phyloP scores from a whole-genome alignment of 2,888 invertebrate species.

The Xestia rhomboidea region DNA sequence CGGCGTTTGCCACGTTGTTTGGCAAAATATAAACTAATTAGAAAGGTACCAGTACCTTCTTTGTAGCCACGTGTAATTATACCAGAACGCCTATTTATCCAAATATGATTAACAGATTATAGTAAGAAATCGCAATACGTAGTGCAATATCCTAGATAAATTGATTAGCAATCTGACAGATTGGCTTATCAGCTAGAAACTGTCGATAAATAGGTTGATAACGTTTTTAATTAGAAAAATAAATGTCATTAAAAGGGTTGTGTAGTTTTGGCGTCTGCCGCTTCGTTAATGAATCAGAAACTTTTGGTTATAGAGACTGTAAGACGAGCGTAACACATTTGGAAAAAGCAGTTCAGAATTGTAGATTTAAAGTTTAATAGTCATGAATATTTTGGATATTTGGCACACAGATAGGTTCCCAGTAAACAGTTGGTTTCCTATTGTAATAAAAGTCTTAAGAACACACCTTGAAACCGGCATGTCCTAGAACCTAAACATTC shows the following conservation, averaged over 20 bases:
- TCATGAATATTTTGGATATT: background rate
- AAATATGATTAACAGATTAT: conserved; percentile 18
- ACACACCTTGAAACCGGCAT: background rate
- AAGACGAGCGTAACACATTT: background rate
- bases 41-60: background rate
- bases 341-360: background rate
- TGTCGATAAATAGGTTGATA: conserved; percentile 32
- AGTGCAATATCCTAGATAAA: conserved; percentile 34
- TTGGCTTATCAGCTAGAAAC: conserved; percentile 18
- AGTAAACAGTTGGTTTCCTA: background rate
- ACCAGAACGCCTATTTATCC: background rate
- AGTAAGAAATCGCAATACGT: conserved; percentile 14
- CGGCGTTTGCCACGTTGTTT: too few relatives aligned
- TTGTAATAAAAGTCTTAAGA: background rate
- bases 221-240: conserved; percentile 3
- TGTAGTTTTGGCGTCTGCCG: background rate
- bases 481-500: background rate
- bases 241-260: background rate
- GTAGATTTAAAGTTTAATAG: background rate
- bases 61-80: background rate
- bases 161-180: conserved; percentile 19
- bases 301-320: background rate
- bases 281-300: background rate
- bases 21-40: background rate
- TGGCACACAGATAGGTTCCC: background rate